These are phyloP conservation scores for Rhinella marina DNA, from an alignment of 2,797 vertebrate species.

Conservation along the genomic window DNA sequence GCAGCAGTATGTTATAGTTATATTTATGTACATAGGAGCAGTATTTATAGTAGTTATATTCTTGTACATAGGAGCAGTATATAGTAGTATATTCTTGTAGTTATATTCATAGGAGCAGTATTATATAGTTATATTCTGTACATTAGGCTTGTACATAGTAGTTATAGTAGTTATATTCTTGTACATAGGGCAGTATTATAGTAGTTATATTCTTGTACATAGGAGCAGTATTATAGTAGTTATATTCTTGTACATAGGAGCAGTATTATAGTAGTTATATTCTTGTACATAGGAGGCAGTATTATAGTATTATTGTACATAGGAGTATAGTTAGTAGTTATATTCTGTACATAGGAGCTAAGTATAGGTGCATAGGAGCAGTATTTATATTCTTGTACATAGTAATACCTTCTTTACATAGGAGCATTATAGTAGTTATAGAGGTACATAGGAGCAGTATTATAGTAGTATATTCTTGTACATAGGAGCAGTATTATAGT, in stretches of 20 bases:
- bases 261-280: no score
- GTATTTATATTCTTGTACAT: conserved; percentile 1
- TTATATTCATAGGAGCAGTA: no score
- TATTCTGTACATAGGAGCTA: neutral
- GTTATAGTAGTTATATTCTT: neutral
- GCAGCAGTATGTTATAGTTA: no score
- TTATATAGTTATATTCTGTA: no score
- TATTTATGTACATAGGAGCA: no score
- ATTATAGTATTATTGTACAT: conserved; percentile 5
- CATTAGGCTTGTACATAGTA: no score
- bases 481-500: neutral
- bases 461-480: neutral
- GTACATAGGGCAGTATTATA: conserved; percentile 1
- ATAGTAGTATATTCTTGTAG: no score
- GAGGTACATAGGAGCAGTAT: neutral
- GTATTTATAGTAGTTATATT: no score
- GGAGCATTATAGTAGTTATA: neutral
- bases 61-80: no score
- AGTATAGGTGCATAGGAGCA: neutral
- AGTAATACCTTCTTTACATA: no score
- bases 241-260: no score
- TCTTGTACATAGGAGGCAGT: neutral
- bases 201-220: neutral
- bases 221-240: no score
- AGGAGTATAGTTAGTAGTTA: neutral